phyloP scores from a whole-genome alignment of 37 sponge, comb jelly and placozoan genomes.

The Tethya wilhelma region DNA sequence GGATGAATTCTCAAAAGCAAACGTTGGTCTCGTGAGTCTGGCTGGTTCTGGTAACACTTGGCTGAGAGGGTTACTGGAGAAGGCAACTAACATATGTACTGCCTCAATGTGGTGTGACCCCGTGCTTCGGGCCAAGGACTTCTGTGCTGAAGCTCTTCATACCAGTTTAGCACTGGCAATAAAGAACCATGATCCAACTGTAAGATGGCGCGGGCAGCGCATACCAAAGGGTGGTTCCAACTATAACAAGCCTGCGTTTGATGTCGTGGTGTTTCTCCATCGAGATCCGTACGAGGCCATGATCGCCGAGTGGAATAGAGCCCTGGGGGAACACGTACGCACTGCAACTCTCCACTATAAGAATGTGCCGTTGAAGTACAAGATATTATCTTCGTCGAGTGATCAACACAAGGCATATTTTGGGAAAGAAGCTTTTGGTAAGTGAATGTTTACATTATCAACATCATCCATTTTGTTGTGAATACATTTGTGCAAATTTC shows the following conservation, averaged over 20 bases:
- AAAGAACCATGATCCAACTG: constrained; percentile 39
- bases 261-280: constrained; percentile 22
- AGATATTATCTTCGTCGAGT: neutral
- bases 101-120: constrained; percentile 60
- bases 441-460: too few relatives aligned
- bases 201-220: constrained; percentile 17
- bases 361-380: neutral
- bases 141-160: constrained; percentile 37
- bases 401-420: constrained; percentile 6
- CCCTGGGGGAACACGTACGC: neutral
- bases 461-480: too few relatives aligned
- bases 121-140: neutral
- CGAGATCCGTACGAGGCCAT: constrained; percentile 31
- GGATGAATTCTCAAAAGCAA: neutral
- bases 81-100: constrained; percentile 49
- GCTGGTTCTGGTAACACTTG: constrained; percentile 70
- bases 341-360: neutral
- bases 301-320: constrained; percentile 32
- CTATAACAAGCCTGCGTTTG: constrained; percentile 22
- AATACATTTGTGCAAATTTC: too few relatives aligned
- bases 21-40: constrained; percentile 30
- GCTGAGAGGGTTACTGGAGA: constrained; percentile 50
- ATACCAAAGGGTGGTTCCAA: neutral
- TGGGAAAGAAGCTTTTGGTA: constrained; percentile 39
- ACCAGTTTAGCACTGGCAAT: constrained; percentile 15